Conservation (phyloP, 2,888 invertebrate species). For the Neoascia interrupta region DNA sequence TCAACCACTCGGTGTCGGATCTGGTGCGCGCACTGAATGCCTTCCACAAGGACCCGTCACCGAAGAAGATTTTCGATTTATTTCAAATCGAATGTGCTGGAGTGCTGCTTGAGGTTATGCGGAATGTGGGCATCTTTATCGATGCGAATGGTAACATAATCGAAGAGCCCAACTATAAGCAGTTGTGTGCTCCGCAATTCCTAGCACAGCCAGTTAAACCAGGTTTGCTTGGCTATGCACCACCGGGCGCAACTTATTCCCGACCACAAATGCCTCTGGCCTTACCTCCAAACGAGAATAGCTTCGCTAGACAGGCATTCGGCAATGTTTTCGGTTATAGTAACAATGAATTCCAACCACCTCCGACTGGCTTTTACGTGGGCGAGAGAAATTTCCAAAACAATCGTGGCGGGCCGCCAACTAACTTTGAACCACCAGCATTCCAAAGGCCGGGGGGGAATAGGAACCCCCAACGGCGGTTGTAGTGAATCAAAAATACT, state of each 20-base stretch:
- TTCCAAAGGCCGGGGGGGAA: too few relatives aligned
- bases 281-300: conserved; percentile 7
- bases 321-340: conserved; percentile 15
- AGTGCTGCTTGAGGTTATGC: conserved; percentile 72
- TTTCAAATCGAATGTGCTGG: conserved; percentile 73
- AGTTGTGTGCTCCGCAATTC: conserved; percentile 33
- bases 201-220: conserved; percentile 23
- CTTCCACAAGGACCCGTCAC: conserved; percentile 71
- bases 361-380: conserved; percentile 37
- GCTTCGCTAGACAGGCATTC: conserved; percentile 50
- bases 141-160: conserved; percentile 71
- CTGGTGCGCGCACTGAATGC: conserved; percentile 71
- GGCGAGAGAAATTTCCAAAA: conserved; percentile 24
- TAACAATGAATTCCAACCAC: neutral
- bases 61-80: conserved; percentile 71
- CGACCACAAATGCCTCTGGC: neutral
- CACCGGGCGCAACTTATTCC: conserved; percentile 24
- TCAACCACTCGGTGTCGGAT: conserved; percentile 72
- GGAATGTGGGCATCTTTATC: conserved; percentile 72
- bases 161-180: conserved; percentile 57
- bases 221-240: conserved; percentile 54
- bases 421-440: conserved; percentile 13
- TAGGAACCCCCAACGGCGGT: conserved; percentile 31
- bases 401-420: neutral
- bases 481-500: conserved; percentile 1